These are phyloP conservation scores for Mugil cephalus DNA, from an alignment of 2,113 vertebrate species.

Conservation along the genomic window DNA sequence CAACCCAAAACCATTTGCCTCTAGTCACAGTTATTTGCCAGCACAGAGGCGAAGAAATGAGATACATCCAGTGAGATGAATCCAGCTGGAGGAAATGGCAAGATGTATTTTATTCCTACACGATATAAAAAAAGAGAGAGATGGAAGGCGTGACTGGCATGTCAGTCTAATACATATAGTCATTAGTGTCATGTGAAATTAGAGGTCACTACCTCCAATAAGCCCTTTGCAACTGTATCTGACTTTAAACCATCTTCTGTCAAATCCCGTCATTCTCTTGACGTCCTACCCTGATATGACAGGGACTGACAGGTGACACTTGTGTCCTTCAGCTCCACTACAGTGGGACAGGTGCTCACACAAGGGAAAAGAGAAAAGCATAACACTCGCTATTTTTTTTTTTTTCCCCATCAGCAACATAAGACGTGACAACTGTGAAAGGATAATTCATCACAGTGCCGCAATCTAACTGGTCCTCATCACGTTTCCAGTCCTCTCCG, in stretches of 20 bases:
- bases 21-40: no score
- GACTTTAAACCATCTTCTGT: conserved; percentile 2
- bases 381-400: neutral
- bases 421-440: conserved; percentile 11
- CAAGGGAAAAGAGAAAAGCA: neutral
- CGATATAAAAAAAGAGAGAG: no score
- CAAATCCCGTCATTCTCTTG: conserved; percentile 11
- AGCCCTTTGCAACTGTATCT: no score
- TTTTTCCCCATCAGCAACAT: neutral
- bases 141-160: no score
- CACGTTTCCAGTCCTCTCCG: conserved; percentile 14
- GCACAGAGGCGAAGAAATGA: no score
- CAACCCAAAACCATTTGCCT: no score
- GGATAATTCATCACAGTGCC: conserved; percentile 11
- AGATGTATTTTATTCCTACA: no score
- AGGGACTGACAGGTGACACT: conserved; percentile 27
- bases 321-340: neutral
- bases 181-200: no score
- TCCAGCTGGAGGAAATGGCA: no score
- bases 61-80: no score
- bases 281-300: conserved; percentile 17
- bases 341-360: conserved; percentile 6
- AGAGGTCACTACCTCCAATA: no score
- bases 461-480: conserved; percentile 7
- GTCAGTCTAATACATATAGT: no score